A percentile compares a stretch with the other conserved stretches of the same genome.
Evolutionary conservation across 2,888 invertebrate genomes (phyloP).

Genomic region (Dynastes tityus): DNA sequence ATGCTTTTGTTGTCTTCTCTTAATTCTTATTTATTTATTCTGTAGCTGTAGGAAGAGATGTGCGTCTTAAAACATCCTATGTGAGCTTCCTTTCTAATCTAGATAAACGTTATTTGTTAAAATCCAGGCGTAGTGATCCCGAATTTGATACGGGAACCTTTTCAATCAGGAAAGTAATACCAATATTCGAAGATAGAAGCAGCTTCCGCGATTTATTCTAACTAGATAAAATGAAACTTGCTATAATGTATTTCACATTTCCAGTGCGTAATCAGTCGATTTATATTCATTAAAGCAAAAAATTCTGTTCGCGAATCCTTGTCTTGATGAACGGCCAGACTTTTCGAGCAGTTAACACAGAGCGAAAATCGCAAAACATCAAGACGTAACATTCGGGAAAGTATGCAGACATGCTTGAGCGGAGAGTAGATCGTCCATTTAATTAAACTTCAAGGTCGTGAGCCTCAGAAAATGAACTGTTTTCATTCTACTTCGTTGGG

Average conservation of each 20-base stretch:
- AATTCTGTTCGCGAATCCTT: constrained; percentile 30
- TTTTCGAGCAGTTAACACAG: constrained; percentile 29
- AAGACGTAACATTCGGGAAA: constrained; percentile 26
- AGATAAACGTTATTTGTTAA: neutral
- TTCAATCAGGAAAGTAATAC: neutral
- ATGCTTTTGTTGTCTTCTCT: constrained; percentile 23
- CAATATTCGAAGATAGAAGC: neutral
- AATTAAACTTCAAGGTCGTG: constrained; percentile 37
- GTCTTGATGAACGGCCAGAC: constrained; percentile 26
- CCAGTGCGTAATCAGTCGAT: constrained; percentile 29
- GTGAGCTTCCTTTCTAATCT: neutral
- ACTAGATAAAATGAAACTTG: neutral
- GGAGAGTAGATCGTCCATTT: constrained; percentile 20
- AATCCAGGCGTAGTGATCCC: too few relatives aligned
- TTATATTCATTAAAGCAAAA: constrained; percentile 42
- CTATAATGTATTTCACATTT: constrained; percentile 9
- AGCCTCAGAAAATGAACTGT: constrained; percentile 35
- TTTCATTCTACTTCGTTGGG: constrained; percentile 11
- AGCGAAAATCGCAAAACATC: constrained; percentile 40
- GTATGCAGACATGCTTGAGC: constrained; percentile 12
- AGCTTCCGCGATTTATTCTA: constrained; percentile 22
- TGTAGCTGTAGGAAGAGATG: neutral
- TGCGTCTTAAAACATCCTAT: neutral
- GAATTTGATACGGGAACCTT: too few relatives aligned
- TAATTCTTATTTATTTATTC: constrained; percentile 42